These are phyloP conservation scores for Cyprinus carpio DNA, from an alignment of 2,113 vertebrate genomes.

Conservation along the genomic window DNA sequence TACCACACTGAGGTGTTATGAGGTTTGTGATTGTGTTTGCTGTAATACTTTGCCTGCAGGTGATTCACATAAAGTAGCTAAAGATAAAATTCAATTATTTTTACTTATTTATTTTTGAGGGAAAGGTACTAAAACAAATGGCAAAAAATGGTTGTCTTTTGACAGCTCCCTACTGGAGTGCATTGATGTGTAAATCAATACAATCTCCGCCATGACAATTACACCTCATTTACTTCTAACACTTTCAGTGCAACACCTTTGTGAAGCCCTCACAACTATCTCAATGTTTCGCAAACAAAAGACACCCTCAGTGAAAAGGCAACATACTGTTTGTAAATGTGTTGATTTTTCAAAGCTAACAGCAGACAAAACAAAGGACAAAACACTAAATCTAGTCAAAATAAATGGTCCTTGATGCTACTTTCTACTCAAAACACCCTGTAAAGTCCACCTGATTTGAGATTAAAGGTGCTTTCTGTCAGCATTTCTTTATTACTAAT, in stretches of 20 bases:
- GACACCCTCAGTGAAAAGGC: neutral
- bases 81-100: neutral
- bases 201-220: neutral
- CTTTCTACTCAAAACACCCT: slow-evolving; percentile 8
- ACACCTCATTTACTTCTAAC: slow-evolving; percentile 17
- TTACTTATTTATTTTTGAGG: neutral
- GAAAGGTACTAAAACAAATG: neutral
- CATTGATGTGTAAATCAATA: neutral
- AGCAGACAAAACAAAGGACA: slow-evolving; percentile 16
- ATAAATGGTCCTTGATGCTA: neutral
- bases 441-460: neutral
- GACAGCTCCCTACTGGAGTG: neutral
- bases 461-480: neutral
- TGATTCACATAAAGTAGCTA: neutral
- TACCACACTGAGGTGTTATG: slow-evolving; percentile 29
- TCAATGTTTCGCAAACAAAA: neutral
- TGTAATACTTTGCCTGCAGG: neutral
- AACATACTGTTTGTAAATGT: neutral
- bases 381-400: neutral
- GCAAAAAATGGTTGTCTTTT: neutral
- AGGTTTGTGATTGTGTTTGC: neutral
- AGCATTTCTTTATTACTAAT: neutral
- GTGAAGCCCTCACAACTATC: neutral
- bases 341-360: neutral
- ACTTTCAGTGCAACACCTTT: neutral